phyloP scores from a whole-genome alignment of 2,113 vertebrate genomes.

The Hemiscyllium ocellatum region DNA sequence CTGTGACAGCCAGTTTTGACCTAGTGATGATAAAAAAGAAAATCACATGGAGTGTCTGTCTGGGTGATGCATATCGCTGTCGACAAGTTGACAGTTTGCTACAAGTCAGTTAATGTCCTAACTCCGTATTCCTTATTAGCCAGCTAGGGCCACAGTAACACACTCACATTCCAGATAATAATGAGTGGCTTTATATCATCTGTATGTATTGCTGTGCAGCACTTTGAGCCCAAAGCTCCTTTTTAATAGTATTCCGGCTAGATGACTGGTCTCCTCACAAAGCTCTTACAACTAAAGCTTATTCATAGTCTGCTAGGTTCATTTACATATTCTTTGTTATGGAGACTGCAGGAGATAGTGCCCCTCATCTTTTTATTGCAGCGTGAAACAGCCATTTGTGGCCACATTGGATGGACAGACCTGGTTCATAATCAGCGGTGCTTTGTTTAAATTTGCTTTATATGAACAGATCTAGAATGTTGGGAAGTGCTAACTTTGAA shows the following conservation, averaged over 20 bases:
- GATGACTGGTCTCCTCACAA: conserved; percentile 24
- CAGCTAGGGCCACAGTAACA: conserved; percentile 18
- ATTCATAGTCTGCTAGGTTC: neutral
- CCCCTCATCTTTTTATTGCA: neutral
- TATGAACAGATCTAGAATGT: neutral
- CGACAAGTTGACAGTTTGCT: conserved; percentile 7
- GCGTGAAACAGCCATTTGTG: neutral
- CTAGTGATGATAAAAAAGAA: neutral
- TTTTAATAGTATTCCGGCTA: neutral
- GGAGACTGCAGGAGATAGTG: neutral
- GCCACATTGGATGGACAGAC: neutral
- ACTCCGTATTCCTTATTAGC: conserved; percentile 1
- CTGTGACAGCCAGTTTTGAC: neutral
- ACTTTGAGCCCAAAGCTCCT: neutral
- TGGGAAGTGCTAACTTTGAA: neutral
- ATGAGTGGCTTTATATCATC: neutral
- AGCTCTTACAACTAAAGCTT: conserved; percentile 23
- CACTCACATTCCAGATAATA: conserved; percentile 15
- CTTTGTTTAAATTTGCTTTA: neutral
- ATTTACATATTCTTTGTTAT: conserved; percentile 34
- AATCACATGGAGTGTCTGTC: neutral
- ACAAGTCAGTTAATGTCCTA: conserved; percentile 24
- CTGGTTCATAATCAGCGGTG: neutral
- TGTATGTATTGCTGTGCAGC: neutral
- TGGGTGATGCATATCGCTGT: neutral